These are phyloP conservation scores for Drosophila mimica DNA, from an alignment of 2,888 invertebrate species.

Conservation along the genomic window DNA sequence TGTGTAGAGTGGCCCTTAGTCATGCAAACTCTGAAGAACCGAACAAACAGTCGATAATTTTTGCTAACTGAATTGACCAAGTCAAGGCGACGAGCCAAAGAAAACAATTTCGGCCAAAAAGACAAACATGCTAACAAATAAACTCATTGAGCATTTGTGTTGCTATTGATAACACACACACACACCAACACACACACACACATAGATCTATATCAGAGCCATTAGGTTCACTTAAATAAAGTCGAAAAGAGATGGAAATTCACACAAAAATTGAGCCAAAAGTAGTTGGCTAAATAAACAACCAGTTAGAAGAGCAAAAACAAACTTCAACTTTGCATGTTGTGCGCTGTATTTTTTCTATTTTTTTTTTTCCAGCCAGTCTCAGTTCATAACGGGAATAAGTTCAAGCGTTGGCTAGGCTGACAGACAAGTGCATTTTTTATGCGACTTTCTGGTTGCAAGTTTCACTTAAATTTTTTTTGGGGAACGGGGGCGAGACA, in stretches of 20 bases:
- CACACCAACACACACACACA: conserved; percentile 9
- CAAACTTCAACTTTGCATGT: conserved; percentile 36
- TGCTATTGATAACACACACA: conserved; percentile 31
- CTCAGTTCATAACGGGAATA: conserved; percentile 56
- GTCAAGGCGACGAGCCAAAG: conserved; percentile 28
- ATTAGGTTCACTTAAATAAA: conserved; percentile 61
- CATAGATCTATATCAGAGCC: conserved; percentile 47
- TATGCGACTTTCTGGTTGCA: conserved; percentile 45
- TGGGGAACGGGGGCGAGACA: conserved; percentile 45
- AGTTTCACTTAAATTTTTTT: conserved; percentile 33
- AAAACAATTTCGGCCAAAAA: conserved; percentile 50
- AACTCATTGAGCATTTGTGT: conserved; percentile 50
- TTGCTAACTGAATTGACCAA: conserved; percentile 74
- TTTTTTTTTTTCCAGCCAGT: conserved; percentile 13
- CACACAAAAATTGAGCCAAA: conserved; percentile 8
- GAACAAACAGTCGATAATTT: conserved; percentile 70
- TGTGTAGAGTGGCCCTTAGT: conserved; percentile 17
- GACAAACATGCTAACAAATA: conserved; percentile 63
- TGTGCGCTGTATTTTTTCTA: not conserved
- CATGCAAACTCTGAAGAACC: conserved; percentile 44
- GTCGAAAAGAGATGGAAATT: conserved; percentile 3
- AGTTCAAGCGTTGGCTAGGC: conserved; percentile 44
- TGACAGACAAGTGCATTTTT: conserved; percentile 74
- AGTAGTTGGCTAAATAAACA: conserved; percentile 41
- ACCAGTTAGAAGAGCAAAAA: conserved; percentile 17